phyloP scores from a whole-genome alignment of 2,888 invertebrate genomes.

The Metellina segmentata region DNA sequence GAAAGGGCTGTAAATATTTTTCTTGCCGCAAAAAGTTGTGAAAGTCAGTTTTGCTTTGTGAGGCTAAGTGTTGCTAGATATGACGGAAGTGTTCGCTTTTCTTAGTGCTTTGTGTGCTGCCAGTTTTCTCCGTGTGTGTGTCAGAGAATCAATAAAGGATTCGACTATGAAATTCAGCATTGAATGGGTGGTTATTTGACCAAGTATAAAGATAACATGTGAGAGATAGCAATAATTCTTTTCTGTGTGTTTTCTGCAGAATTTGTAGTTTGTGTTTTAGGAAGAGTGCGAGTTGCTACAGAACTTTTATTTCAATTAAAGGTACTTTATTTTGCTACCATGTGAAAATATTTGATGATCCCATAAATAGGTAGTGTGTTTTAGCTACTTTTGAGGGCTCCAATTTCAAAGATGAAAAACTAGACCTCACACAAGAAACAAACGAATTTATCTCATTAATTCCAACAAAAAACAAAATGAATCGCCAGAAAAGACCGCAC shows the following conservation, averaged over 20 bases:
- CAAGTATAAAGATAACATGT: neutral
- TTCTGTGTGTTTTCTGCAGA: too few relatives aligned
- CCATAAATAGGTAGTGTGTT: too few relatives aligned
- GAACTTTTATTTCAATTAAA: too few relatives aligned
- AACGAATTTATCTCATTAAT: constrained; percentile 75
- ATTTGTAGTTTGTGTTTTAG: too few relatives aligned
- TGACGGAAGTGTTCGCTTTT: constrained; percentile 16
- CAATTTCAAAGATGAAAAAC: too few relatives aligned
- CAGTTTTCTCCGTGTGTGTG: neutral
- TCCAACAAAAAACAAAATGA: constrained; percentile 63
- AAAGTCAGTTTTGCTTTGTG: constrained; percentile 32
- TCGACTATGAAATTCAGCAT: neutral
- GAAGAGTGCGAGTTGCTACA: too few relatives aligned
- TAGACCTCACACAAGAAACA: constrained; percentile 23
- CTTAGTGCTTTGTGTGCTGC: neutral
- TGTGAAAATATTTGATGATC: too few relatives aligned
- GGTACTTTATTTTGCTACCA: too few relatives aligned
- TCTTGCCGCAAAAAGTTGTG: constrained; percentile 64
- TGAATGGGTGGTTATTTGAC: neutral
- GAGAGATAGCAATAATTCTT: neutral
- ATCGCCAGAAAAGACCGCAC: constrained; percentile 52
- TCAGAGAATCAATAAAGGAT: constrained; percentile 30
- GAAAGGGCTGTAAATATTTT: constrained; percentile 64
- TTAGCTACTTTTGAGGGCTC: too few relatives aligned
- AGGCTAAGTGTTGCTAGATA: constrained; percentile 6